Base-by-base conservation (phyloP, 1,140 invertebrate species). In the Aricia agestis region DNA sequence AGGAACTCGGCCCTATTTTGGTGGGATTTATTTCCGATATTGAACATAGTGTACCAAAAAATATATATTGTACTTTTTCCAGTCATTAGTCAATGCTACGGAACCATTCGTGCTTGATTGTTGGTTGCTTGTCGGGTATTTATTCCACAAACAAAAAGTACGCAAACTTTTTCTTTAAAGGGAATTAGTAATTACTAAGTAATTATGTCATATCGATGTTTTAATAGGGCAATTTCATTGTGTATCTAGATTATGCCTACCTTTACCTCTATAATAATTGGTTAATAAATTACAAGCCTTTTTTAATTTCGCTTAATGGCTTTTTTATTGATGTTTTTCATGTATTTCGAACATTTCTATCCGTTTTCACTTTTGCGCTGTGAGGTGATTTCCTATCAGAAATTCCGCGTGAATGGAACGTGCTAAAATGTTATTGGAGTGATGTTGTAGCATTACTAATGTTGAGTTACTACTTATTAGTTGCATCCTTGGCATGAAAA, bases 121-220 rank as follows among this genome's bases (percentile, higher is more conserved):
- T 25, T 2, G 3, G 25, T 25, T 25, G 25, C 25, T 25, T 25
- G 25, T 25, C 25, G 25, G 25, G 25, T 25, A 19, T 18, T 59
- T 59, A 18, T 18, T 6, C 58, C 15, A 59, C 58, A 17, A 9
- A 59, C 58, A 59, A 59, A 59, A 59, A 59, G n/a, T 18, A 59
- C 18, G 18, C 18, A 17, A 59, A 42, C 41, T 42, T 18, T 58
- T 17, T 59, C 36, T 6, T 19, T 25, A 25, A 63, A 11, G 18
- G 18, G 10, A 11, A 63, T 63, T 25, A 19, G 59, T 25, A 63
- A 63, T 63, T 63, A 63, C 25, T 63, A 11, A 19, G 59, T 25
- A 63, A 63, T 63, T 63, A 63, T 63, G 19, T 63, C 59, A 19
- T 25, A 63, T 63, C 59, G 59, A 63, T 63, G 59, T 63, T 59